A percentile compares a stretch with the other conserved stretches of the same genome.
Evolutionary conservation across 2,888 invertebrate genomes (phyloP).

Genomic region (Alloscopus bannaensis): DNA sequence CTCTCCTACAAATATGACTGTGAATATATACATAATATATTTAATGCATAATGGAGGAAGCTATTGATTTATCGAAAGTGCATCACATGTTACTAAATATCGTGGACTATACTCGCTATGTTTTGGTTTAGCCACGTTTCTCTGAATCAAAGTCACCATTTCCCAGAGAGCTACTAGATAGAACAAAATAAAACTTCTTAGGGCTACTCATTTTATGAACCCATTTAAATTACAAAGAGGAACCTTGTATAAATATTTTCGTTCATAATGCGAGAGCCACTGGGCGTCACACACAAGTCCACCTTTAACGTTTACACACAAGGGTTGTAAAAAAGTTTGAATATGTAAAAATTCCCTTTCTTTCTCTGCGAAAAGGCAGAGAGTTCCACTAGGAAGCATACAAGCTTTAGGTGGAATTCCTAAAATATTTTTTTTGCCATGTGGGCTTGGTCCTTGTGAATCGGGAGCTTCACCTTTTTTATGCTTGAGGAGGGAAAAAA

Average conservation of each 20-base stretch:
- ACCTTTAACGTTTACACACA: not conserved
- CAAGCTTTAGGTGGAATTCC: slow-evolving; percentile 51
- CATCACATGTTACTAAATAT: not conserved
- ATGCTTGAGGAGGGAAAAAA: too few species aligned
- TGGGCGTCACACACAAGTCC: not conserved
- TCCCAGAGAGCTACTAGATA: too few species aligned
- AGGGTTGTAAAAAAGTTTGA: not conserved
- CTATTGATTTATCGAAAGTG: not conserved
- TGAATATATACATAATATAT: not conserved
- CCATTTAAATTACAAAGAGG: slow-evolving; percentile 32
- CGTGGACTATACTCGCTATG: too few species aligned
- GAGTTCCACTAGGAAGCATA: slow-evolving; percentile 8
- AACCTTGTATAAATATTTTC: slow-evolving; percentile 30
- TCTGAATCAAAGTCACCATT: too few species aligned
- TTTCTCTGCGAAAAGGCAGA: not conserved
- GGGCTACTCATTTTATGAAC: slow-evolving; percentile 12
- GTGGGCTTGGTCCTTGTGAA: slow-evolving; percentile 45
- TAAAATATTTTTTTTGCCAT: slow-evolving; percentile 49
- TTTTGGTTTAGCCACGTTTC: too few species aligned
- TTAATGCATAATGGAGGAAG: not conserved
- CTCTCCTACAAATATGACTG: too few species aligned
- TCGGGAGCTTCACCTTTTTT: slow-evolving; percentile 17
- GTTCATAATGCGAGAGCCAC: not conserved
- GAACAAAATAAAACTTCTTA: too few species aligned
- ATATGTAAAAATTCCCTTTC: slow-evolving; percentile 7